Base-by-base conservation (phyloP, 2,888 invertebrate genomes). In the Plemyria rubiginata region DNA sequence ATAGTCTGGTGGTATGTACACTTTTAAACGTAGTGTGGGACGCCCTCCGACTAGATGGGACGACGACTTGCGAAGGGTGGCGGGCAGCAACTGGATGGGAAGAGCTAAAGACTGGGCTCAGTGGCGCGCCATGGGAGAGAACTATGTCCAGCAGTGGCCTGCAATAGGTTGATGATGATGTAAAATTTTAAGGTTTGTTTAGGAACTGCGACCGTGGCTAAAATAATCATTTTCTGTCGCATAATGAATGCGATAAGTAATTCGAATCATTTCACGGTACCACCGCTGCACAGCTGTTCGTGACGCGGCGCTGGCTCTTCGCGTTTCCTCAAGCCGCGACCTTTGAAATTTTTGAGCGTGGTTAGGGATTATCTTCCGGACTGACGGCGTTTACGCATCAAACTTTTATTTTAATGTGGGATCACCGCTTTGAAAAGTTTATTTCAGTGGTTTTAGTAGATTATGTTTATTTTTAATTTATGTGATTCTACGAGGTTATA, bases 241-340 rank as follows among this genome's bases (percentile, higher is more conserved):
- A 46, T 28, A 28, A 4, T n/a, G 16, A 16, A 41, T 40, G 32
- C 59, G 38, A 67, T 52, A 48, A 58, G 43, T 16, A 28, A 48
- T 36, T 43, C 6, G 11, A 6, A 41, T 9, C 29, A 38, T 57
- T 61, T 68, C 54, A 15, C 62, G 52, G 65, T 66, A 65, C 61
- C 54, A 50, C 65, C 59, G 38, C 38, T 40, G 60, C 60, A 65
- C 70, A 70, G 68, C 70, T 70, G 68, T 70, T 68, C 48, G 36
- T 65, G 65, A 61, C 65, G 65, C 54, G 29, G 50, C 41, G 28
- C 55, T 57, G 54, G 54, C 56, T 57, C 64, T 48, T 45, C 16
- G 54, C 60, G 54, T 65, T 60, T 65, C 60, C 70, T 71, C 72
- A 72, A 78, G 70, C 67, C 68, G 61, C 73, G 79, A 79, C 80